phyloP scores from a whole-genome alignment of 2,797 vertebrate species.

The Aselliscus stoliczkanus region DNA sequence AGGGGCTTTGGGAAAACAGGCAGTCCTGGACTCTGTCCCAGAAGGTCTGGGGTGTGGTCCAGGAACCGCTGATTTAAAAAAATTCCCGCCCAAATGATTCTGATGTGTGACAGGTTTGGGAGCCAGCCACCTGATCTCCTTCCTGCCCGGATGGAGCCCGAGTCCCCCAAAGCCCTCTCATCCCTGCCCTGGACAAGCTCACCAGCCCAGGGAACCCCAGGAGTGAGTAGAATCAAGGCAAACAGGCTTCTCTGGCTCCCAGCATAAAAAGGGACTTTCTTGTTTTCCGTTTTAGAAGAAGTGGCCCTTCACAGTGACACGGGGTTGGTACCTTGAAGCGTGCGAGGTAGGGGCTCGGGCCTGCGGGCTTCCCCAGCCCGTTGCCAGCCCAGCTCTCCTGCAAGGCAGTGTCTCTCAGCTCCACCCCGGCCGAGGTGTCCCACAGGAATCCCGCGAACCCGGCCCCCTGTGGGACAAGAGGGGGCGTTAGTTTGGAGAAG shows the following conservation, averaged over 20 bases:
- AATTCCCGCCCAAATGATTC: not conserved
- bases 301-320: accelerated
- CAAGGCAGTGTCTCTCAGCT: conserved; percentile 85
- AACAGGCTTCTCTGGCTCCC: not conserved
- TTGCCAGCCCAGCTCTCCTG: conserved; percentile 84
- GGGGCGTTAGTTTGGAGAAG: not conserved
- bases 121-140: not conserved
- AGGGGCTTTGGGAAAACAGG: not conserved
- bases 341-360: conserved; percentile 85
- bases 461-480: conserved; percentile 76
- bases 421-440: conserved; percentile 89
- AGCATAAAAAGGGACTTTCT: not conserved
- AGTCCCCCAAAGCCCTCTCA: not conserved
- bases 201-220: not conserved
- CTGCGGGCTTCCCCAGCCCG: conserved; percentile 83
- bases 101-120: not conserved
- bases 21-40: not conserved
- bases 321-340: conserved; percentile 86
- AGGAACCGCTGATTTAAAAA: not conserved
- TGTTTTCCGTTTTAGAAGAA: not conserved
- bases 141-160: not conserved
- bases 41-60: not conserved
- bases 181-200: not conserved
- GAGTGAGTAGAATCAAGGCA: not conserved
- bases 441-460: conserved; percentile 93